Percentiles rank a stretch among this genome's conserved stretches.
These are phyloP conservation scores for Raja brachyura DNA, from an alignment of 2,113 vertebrate species.

Conservation along the genomic window DNA sequence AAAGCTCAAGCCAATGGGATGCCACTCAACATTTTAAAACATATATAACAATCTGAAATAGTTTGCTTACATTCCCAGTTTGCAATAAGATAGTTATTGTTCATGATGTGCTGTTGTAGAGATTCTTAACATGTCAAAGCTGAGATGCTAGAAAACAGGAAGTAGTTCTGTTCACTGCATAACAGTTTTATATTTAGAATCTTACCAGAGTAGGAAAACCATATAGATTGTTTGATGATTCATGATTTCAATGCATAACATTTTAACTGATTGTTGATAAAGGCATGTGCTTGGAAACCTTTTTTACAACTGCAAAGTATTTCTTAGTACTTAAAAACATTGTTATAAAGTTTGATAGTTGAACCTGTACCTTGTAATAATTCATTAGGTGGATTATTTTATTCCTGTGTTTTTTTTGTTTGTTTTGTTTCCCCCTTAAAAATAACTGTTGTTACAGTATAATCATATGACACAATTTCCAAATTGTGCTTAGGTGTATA, in stretches of 20 bases:
- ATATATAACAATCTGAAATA: neutral
- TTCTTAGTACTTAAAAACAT: neutral
- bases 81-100: neutral
- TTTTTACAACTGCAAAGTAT: neutral
- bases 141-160: neutral
- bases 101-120: neutral
- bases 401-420: neutral
- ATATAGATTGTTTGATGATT: neutral
- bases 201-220: neutral
- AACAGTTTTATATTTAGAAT: neutral
- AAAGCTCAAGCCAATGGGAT: neutral
- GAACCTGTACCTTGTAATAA: neutral
- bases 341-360: neutral
- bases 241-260: neutral
- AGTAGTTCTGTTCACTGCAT: neutral
- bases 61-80: neutral
- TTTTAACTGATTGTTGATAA: neutral
- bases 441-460: neutral
- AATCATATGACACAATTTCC: neutral
- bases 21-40: neutral
- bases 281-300: neutral
- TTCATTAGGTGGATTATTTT: neutral
- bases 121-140: neutral
- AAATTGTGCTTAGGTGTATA: neutral
- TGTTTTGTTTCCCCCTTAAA: neutral